A percentile compares a stretch with the other conserved stretches of the same genome.
phyloP scores from a whole-genome alignment of 2,797 vertebrate genomes.

The Capromys pilorides region DNA sequence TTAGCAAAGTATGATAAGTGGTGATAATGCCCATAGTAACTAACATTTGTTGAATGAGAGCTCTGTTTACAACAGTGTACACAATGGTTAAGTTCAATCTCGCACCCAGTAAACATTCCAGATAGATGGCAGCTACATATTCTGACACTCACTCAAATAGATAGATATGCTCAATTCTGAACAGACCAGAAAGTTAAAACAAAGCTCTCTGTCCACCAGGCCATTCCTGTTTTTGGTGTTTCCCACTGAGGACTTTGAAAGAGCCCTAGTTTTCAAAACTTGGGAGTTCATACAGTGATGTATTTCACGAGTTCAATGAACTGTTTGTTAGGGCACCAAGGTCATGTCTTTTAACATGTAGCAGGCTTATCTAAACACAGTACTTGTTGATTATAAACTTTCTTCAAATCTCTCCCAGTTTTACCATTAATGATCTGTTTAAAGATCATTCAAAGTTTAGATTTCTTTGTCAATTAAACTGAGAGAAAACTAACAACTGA shows the following conservation, averaged over 20 bases:
- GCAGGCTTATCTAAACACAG: conserved; percentile 44
- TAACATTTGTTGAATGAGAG: background rate
- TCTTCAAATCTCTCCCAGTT: conserved; percentile 44
- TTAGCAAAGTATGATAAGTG: background rate
- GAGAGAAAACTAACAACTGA: conserved; percentile 24
- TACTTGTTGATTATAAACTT: conserved; percentile 60
- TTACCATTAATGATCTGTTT: conserved; percentile 65
- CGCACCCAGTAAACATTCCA: conserved; percentile 13
- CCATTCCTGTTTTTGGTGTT: background rate
- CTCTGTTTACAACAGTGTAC: background rate
- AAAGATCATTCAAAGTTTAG: conserved; percentile 62
- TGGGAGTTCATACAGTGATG: background rate
- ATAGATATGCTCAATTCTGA: background rate
- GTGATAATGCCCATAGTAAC: background rate
- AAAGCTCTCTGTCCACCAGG: background rate
- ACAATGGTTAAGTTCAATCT: background rate
- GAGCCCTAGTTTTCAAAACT: background rate
- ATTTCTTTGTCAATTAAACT: conserved; percentile 71
- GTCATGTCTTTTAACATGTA: conserved; percentile 21
- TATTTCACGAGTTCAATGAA: conserved; percentile 11
- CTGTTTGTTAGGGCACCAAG: background rate
- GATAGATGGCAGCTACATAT: background rate
- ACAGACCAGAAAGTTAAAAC: conserved; percentile 9
- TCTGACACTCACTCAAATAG: background rate
- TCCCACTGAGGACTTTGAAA: background rate